Conservation (phyloP, 2,888 invertebrate species). For the Apodemia duryi region DNA sequence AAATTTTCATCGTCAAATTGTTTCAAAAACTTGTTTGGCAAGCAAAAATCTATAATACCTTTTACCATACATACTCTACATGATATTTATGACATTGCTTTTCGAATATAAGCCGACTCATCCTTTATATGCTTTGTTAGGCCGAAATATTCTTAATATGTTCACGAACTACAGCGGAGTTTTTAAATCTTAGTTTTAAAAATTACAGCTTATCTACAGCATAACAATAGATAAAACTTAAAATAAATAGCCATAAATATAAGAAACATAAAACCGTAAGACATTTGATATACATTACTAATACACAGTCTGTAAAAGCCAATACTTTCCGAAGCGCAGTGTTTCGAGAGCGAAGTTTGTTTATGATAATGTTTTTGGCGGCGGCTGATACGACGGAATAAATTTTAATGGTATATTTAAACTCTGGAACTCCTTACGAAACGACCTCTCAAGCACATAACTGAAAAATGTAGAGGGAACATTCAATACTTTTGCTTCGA, state of each 20-base stretch:
- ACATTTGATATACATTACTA: slow-evolving; percentile 21
- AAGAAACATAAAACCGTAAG: slow-evolving; percentile 27
- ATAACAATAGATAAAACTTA: too few species aligned
- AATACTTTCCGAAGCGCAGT: slow-evolving; percentile 29
- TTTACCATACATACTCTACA: too few species aligned
- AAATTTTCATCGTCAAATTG: too few species aligned
- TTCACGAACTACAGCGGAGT: too few species aligned
- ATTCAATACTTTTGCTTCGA: background rate
- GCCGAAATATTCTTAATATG: too few species aligned
- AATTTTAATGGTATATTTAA: slow-evolving; percentile 36
- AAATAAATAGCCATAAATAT: slow-evolving; percentile 11
- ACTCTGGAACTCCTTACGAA: slow-evolving; percentile 15
- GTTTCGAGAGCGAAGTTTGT: slow-evolving; percentile 39
- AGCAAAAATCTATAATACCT: too few species aligned
- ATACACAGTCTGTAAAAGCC: slow-evolving; percentile 28
- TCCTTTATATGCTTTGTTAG: too few species aligned
- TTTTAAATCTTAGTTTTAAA: too few species aligned
- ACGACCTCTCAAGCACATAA: slow-evolving; percentile 14
- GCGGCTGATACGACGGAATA: slow-evolving; percentile 33
- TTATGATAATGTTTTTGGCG: slow-evolving; percentile 35
- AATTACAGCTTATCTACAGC: too few species aligned
- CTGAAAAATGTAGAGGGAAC: background rate
- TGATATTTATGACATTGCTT: too few species aligned
- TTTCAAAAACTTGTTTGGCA: too few species aligned
- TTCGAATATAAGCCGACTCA: too few species aligned